phyloP scores from a whole-genome alignment of 2,113 vertebrate species.

The Serilophus lunatus region DNA sequence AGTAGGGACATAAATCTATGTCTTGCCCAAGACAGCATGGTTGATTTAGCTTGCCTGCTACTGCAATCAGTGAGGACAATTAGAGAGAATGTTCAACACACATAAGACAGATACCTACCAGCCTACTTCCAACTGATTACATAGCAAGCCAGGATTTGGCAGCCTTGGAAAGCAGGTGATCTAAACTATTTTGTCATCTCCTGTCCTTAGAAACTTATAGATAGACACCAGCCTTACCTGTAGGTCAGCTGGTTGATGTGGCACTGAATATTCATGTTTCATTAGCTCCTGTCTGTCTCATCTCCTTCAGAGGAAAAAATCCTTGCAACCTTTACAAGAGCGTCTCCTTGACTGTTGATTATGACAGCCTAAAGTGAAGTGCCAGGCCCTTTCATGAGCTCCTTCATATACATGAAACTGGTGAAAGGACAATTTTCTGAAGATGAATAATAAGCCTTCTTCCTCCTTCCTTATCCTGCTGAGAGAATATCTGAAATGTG shows the following conservation, averaged over 20 bases:
- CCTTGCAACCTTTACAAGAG: not conserved
- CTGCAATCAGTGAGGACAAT: not conserved
- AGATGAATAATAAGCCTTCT: not conserved
- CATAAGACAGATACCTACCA: not conserved
- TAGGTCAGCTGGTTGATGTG: not conserved
- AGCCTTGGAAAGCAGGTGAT: not conserved
- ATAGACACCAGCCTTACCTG: not conserved
- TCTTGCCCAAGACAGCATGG: not conserved
- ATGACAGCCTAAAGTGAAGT: not conserved
- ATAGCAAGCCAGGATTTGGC: not conserved
- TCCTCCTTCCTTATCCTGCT: not conserved
- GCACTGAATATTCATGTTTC: not conserved
- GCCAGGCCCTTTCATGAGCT: not conserved
- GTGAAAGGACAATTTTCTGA: not conserved
- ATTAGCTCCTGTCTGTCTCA: not conserved
- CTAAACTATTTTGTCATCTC: not conserved
- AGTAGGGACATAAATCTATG: not conserved
- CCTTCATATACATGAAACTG: not conserved
- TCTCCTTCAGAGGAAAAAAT: not conserved
- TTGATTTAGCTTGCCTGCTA: not conserved
- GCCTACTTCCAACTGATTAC: not conserved
- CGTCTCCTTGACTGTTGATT: not conserved
- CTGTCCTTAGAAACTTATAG: not conserved
- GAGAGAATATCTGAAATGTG: not conserved
- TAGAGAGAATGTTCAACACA: not conserved